Evolutionary conservation across 2,888 invertebrate genomes (phyloP), one percentile per base, ranked within the genome.

Genomic region (Zygothrica quintamaculata): DNA sequence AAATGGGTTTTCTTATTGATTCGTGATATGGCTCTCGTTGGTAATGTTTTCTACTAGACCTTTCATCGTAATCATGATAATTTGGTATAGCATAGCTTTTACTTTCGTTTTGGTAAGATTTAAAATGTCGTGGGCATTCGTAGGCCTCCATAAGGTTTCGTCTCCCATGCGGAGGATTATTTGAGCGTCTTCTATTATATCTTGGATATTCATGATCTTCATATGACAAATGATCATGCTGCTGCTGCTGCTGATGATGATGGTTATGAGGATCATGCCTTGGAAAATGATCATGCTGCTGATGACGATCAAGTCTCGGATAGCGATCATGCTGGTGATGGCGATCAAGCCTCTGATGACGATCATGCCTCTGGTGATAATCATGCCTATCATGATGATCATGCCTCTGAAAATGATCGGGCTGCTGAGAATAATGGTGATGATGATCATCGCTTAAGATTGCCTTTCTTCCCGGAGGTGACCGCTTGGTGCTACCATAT

Each of bases 101-200:
- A 22, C 44, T 29, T 18, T 50, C 29, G 2, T 12, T n/a, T 0
- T 31, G 51, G 1, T 46, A 26, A 0, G 8, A 16, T 15, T 29
- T 44, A 0, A 26, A 7, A 12, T 22, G 34, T 11, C 34, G 29
- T 12, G 50, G 40, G 12, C 40, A 44, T 7, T 59, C 50, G 12
- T 46, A 36, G 3, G 16, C n/a, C 6, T 50, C 44, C 12, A 36
- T 15, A 39, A 12, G 29, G 5, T 46, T 15, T 11, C 18, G 18
- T 22, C 18, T 16, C 1, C 42, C 37, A 9, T 13, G 31, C 6
- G 47, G 43, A 7, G 15, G n/a, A 1, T 11, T 8, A 31, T 0
- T 6, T 18, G 18, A 3, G 5, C 22, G 29, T 13, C 16, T 39
- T 7, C 9, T 26, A 25, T 18, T 18, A 34, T 18, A 31, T 29